These are phyloP conservation scores for Aspidiotus rigidus DNA, from an alignment of 2,888 invertebrate genomes.

Conservation along the genomic window DNA sequence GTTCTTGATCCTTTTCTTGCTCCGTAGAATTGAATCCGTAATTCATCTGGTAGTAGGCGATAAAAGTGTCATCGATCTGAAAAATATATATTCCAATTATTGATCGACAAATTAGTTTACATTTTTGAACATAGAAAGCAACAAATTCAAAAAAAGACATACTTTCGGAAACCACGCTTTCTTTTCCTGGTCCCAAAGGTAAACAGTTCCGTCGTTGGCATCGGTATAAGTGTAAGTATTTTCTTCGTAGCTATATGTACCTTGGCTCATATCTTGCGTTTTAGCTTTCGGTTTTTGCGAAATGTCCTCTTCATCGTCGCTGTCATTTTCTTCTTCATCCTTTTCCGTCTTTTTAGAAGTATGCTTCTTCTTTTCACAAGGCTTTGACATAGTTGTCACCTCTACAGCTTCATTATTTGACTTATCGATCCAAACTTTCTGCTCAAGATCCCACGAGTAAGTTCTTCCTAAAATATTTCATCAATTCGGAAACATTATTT, in stretches of 20 bases:
- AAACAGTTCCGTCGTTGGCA: conserved; percentile 71
- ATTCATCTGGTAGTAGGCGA: conserved; percentile 90
- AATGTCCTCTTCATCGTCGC: conserved; percentile 37
- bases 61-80: conserved; percentile 64
- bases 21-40: conserved; percentile 60
- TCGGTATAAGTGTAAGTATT: conserved; percentile 73
- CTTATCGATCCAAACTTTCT: conserved; percentile 52
- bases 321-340: conserved; percentile 38
- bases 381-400: too few species aligned
- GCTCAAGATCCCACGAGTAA: conserved; percentile 53
- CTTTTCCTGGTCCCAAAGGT: conserved; percentile 82
- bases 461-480: conserved; percentile 40
- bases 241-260: conserved; percentile 61
- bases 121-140: conserved; percentile 5
- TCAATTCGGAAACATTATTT: conserved; percentile 8
- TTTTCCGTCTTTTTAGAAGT: conserved; percentile 34
- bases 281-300: conserved; percentile 37
- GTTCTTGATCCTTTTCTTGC: conserved; percentile 37
- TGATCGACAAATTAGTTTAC: too few species aligned
- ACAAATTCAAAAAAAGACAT: conserved; percentile 16
- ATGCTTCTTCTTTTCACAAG: not conserved
- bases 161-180: conserved; percentile 93
- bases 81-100: conserved; percentile 3
- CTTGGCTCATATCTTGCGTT: conserved; percentile 41
- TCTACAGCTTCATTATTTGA: not conserved